phyloP scores from a whole-genome alignment of 2,113 vertebrate genomes.

The Pangasianodon gigas region DNA sequence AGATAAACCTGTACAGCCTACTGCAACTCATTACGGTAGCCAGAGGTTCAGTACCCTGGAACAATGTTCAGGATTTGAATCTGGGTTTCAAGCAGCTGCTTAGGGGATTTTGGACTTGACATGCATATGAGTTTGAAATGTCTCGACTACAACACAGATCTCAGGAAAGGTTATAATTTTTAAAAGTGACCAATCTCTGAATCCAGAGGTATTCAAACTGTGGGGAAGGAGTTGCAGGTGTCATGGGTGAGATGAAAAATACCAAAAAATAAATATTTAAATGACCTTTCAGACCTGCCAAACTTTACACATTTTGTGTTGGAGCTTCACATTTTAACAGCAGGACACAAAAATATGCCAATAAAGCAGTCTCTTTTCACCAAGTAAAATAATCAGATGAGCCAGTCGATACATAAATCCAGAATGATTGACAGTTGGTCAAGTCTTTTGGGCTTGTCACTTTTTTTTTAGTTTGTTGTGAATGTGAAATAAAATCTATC shows the following conservation, averaged over 20 bases:
- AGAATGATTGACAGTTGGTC: too few species aligned
- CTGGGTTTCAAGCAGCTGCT: not conserved
- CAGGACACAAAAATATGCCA: too few species aligned
- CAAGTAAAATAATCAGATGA: too few species aligned
- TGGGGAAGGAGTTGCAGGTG: not conserved
- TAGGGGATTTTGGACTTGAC: not conserved
- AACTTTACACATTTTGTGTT: too few species aligned
- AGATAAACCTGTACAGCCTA: too few species aligned
- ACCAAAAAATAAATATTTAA: not conserved
- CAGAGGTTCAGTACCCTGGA: not conserved
- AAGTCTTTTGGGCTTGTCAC: too few species aligned
- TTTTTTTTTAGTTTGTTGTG: not conserved
- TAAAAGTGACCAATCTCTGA: not conserved
- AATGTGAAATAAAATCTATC: not conserved
- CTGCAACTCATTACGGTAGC: not conserved
- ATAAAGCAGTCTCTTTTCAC: too few species aligned
- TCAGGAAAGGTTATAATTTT: not conserved
- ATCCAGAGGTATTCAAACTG: not conserved
- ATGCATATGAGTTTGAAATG: too few species aligned
- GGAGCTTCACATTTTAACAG: too few species aligned
- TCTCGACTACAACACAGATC: too few species aligned
- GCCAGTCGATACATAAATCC: too few species aligned
- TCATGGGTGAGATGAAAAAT: not conserved
- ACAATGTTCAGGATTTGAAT: not conserved
- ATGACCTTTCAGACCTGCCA: not conserved